Evolutionary conservation across 2,888 invertebrate genomes (phyloP).

Genomic region (Cabera pusaria): DNA sequence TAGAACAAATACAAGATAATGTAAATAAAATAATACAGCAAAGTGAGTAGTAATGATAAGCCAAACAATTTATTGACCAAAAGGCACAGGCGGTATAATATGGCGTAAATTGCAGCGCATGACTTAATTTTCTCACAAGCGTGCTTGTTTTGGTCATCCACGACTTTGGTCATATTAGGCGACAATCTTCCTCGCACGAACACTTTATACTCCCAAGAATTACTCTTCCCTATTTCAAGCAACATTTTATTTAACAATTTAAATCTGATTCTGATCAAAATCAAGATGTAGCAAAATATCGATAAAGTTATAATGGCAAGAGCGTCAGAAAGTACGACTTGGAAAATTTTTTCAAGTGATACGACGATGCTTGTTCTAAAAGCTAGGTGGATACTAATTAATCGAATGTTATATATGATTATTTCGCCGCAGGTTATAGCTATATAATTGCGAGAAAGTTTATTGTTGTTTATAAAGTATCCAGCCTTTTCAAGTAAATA

Average conservation of each 20-base stretch:
- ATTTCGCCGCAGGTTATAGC: conserved; percentile 38
- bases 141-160: conserved; percentile 45
- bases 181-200: conserved; percentile 39
- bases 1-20: conserved; percentile 60
- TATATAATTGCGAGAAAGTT: conserved; percentile 37
- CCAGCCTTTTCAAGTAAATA: conserved; percentile 44
- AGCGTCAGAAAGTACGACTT: conserved; percentile 49
- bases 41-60: conserved; percentile 44
- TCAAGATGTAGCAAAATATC: conserved; percentile 47
- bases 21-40: conserved; percentile 41
- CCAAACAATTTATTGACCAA: conserved; percentile 49
- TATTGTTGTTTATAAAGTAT: conserved; percentile 43
- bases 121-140: conserved; percentile 50
- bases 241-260: conserved; percentile 52
- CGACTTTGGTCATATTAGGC: conserved; percentile 36
- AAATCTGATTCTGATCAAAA: conserved; percentile 47
- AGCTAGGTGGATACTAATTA: conserved; percentile 46
- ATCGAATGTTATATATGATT: conserved; percentile 38
- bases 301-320: conserved; percentile 45
- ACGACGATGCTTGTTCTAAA: conserved; percentile 40
- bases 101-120: conserved; percentile 53
- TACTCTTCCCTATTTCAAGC: conserved; percentile 40
- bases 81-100: conserved; percentile 43
- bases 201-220: conserved; percentile 46
- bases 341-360: conserved; percentile 52